Evolutionary conservation across 2,113 vertebrate species (phyloP), one percentile per base, ranked within the genome.

Genomic region (Numida meleagris): DNA sequence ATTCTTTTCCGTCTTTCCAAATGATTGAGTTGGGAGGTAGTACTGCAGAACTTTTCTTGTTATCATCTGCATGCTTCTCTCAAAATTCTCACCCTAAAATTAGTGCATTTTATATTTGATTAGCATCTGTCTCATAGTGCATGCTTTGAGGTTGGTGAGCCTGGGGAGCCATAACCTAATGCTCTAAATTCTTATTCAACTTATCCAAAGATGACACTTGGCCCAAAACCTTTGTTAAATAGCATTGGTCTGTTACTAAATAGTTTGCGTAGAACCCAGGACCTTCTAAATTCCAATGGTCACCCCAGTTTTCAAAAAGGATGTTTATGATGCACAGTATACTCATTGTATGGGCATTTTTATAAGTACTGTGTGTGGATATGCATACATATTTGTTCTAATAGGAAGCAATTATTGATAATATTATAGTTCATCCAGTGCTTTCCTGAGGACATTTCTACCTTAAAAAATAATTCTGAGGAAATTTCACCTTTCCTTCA

Each of bases 401-500:
- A 77, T 51, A 40, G 10, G 14, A 72, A 80, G 16, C 43, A 79
- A 82, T 71, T 85, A 71, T 31, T 40, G 79, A 33, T 59, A 65
- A 48, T 33, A 20, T 31, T 50, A 42, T 34, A 53, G n/a, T 76
- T 84, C 85, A 73, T 38, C 15, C 14, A 42, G 2, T 74, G 34
- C 16, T 82, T 86, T 81, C 33, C 61, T 71, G 50, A 53, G 43
- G 36, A 33, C 13, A 21, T 21, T 88, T 88, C 50, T 81, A 25
- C 17, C 45, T 71, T 36, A 63, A 85, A 88, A 74, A 94, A 61
- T 59, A 10, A 48, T 74, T 93, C 57, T 34, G 38, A 55, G 93
- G 82, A 86, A 55, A 53, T 4, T 6, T 86, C 79, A 89, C 78
- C 89, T 94, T 94, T 96, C 34, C 63, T 92, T 89, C 72, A 9